Evolutionary conservation across 2,113 vertebrate genomes (phyloP), one percentile per base, ranked within the genome.

Genomic region (Desmodus rotundus): DNA sequence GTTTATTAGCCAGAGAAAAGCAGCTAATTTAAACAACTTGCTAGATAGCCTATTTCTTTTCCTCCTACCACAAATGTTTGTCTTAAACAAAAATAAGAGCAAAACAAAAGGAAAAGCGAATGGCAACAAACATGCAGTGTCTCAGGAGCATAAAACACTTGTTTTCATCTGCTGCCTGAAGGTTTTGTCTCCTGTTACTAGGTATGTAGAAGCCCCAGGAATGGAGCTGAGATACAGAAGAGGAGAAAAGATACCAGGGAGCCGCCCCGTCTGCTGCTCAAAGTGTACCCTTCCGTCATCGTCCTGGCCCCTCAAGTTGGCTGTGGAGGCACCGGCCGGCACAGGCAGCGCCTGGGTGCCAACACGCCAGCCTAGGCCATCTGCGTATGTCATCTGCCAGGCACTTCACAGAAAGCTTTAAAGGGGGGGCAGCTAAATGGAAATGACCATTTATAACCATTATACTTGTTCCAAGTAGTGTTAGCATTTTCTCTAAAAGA

Each of bases 381-480:
- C 96, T 97, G 97, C 86, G 83, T 61, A 31, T 87, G 45, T 94
- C 96, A 97, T 94, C 96, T 98, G 96, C 89, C 70, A 81, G 76
- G 83, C 4, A 2, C 20, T 84, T 63, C 82, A 92, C 14, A 11
- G 56, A 97, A 77, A 10, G 63, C 19, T 31, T 82, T 76, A 52
- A 80, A 91, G 80, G 20, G 3, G 52, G 94, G 96, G 81, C 5
- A 84, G 83, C 65, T 94, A 85, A 67, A 84, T 16, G 84, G 50
- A 93, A 96, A 93, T 85, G 22, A 85, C 24, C 87, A 43, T 63
- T 96, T 93, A 87, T 63, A 97, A 74, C 43, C 73, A 74, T 36
- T 81, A 28, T 45, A 65, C 94, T 91, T 94, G 36, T 85, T 94
- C 31, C 61, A 54, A 91, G 50, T 80, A 89, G 76, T 58, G 72